These are phyloP conservation scores for Nipponia nippon DNA, from an alignment of 2,113 vertebrate species.

Conservation along the genomic window DNA sequence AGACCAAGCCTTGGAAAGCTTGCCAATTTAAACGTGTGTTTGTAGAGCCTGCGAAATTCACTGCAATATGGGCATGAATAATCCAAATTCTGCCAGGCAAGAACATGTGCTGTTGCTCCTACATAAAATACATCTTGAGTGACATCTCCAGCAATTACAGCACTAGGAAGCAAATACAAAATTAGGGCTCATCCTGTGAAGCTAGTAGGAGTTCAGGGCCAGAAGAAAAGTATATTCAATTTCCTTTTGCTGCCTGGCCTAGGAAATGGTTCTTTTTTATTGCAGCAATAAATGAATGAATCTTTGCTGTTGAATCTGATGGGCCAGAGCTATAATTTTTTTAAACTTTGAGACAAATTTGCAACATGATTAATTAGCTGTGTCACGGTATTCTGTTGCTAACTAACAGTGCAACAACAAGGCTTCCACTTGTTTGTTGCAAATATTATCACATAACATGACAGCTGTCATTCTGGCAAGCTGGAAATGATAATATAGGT, in stretches of 20 bases:
- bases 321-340: background rate
- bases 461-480: background rate
- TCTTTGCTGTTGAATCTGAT: background rate
- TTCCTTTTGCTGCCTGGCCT: background rate
- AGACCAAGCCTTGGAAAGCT: background rate
- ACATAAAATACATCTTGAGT: conserved; percentile 31
- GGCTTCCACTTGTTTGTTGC: background rate
- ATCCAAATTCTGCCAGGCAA: conserved; percentile 39
- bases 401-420: background rate
- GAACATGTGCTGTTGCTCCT: conserved; percentile 43
- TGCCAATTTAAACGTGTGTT: background rate
- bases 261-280: background rate
- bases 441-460: background rate
- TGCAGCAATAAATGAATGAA: background rate
- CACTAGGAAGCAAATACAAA: background rate
- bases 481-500: background rate
- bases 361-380: background rate
- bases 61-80: conserved; percentile 51
- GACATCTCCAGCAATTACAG: conserved; percentile 21
- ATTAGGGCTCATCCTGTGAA: background rate
- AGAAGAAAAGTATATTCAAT: background rate
- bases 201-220: background rate
- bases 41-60: background rate
- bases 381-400: background rate
- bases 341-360: background rate